Evolutionary conservation across 2,113 vertebrate genomes (phyloP).

Genomic region (Podarcis muralis): DNA sequence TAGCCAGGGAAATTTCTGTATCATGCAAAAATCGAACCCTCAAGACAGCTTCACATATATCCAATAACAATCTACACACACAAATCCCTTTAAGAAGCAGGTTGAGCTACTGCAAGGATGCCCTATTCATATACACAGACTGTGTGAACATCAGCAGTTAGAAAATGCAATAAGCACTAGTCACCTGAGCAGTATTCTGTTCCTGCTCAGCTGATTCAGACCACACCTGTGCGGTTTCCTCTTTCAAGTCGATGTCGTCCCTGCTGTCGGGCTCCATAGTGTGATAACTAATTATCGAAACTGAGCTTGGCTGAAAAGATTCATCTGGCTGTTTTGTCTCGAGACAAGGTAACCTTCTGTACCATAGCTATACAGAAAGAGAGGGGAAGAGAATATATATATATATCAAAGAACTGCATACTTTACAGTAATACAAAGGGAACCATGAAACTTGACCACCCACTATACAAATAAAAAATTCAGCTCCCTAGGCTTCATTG

Average conservation of each 20-base stretch:
- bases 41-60: not conserved
- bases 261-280: conserved; percentile 42
- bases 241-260: conserved; percentile 78
- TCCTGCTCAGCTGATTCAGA: conserved; percentile 73
- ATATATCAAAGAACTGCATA: conserved; percentile 28
- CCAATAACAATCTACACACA: not conserved
- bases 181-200: conserved; percentile 77
- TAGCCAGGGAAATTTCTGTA: not conserved
- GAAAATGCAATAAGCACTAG: not conserved
- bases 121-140: rapidly evolving
- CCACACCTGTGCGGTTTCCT: conserved; percentile 77
- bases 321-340: conserved; percentile 66
- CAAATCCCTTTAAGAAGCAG: not conserved
- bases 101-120: not conserved
- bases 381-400: not conserved
- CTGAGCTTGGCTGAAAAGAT: conserved; percentile 26
- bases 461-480: not conserved
- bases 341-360: conserved; percentile 43
- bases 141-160: rapidly evolving
- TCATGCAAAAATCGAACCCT: not conserved
- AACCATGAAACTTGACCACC: not conserved
- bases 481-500: too few species aligned
- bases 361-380: conserved; percentile 57
- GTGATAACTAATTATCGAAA: conserved; percentile 28
- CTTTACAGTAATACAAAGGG: not conserved